Evolutionary conservation across 1,140 invertebrate genomes (phyloP), one percentile per base, ranked within the genome.

Genomic region (Bombus waltoni): DNA sequence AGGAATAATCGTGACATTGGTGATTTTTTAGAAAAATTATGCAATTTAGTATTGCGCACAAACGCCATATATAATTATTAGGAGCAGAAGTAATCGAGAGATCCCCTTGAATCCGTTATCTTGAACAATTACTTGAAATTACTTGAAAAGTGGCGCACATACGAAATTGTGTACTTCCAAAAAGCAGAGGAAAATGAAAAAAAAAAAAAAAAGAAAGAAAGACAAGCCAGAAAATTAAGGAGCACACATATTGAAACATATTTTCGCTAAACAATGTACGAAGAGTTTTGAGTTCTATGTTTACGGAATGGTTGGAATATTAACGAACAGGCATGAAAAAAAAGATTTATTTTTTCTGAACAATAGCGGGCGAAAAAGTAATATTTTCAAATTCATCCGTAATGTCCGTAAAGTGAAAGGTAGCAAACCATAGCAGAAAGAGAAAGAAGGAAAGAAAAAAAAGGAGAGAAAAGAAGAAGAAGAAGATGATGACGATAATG

Each of bases 231-330:
- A 40, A 73, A 62, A 74, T 53, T 18, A 85, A 86, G 68, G 42
- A 78, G 78, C 78, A 76, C 57, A 38, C 32, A 75, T 82, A 82
- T 53, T 53, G 47, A 89, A 83, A 76, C 66, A 90, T 91, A 91
- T 92, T 92, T 92, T 92, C 91, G 89, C 90, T 91, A 91, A 91
- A 82, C 32, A 18, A 44, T 87, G 72, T 86, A 87, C 73, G 84
- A 80, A 68, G 32, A 80, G 53, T 88, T 88, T 90, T 83, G 86
- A 87, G 82, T 90, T 90, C 59, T 77, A 35, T 66, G 85, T 70
- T 75, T 40, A 77, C 57, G 71, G 44, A 73, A 44, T n/a, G 57
- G 3, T 35, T 79, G 71, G 44, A 73, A 35, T 35, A 22, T 42
- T 70, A 53, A 53, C 77, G 40, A 74, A 71, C 71, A 84, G 76